Evolutionary conservation across 1,140 invertebrate genomes (phyloP).

Genomic region (Ips typographus): DNA sequence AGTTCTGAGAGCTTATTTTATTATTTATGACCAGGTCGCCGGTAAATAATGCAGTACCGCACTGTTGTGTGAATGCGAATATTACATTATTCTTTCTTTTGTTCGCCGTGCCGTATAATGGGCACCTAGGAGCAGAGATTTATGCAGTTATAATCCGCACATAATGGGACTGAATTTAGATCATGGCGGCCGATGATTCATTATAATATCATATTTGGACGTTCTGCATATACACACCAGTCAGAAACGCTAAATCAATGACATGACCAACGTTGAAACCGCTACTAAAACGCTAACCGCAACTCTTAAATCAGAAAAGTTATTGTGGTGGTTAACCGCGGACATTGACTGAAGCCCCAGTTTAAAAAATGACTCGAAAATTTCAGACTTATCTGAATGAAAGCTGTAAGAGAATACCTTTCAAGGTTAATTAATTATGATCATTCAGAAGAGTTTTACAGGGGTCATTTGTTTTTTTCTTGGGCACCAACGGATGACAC

Average conservation of each 20-base stretch:
- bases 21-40: conserved; percentile 40
- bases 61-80: conserved; percentile 21
- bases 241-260: not conserved
- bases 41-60: conserved; percentile 35
- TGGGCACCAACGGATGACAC: conserved; percentile 17
- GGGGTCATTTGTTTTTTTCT: conserved; percentile 29
- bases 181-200: not conserved
- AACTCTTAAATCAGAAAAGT: not conserved
- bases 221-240: not conserved
- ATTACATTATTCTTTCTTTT: conserved; percentile 23
- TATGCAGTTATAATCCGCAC: not conserved
- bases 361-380: conserved; percentile 34
- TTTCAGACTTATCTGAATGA: conserved; percentile 34
- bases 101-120: not conserved
- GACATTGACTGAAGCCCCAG: conserved; percentile 33
- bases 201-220: conserved; percentile 1
- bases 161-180: not conserved
- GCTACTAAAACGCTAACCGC: not conserved
- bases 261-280: not conserved
- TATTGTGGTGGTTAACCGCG: conserved; percentile 24
- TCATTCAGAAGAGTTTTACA: conserved; percentile 26
- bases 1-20: conserved; percentile 38
- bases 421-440: conserved; percentile 34
- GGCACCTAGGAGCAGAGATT: conserved; percentile 1
- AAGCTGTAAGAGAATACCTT: conserved; percentile 34